Conservation (phyloP, 2,797 vertebrate species). For the Masticophis lateralis region DNA sequence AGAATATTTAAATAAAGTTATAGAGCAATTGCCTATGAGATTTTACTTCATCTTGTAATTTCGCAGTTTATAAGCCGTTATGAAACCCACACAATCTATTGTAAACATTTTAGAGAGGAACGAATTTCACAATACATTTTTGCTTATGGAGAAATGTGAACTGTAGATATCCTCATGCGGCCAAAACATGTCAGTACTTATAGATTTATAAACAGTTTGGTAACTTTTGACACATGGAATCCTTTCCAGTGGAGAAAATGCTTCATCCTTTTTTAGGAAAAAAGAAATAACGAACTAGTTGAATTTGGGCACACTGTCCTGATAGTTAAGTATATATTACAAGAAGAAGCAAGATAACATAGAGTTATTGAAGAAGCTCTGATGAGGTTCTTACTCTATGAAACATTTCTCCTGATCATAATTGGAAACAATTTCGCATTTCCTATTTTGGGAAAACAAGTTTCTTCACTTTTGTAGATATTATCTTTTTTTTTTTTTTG, state of each 20-base stretch:
- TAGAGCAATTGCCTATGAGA: background rate
- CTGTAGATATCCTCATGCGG: background rate
- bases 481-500: too few species aligned
- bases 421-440: background rate
- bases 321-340: background rate
- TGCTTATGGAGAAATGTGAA: background rate
- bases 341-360: background rate
- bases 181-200: background rate
- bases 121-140: constrained; percentile 2
- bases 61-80: background rate
- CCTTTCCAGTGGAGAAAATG: background rate
- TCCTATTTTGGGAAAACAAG: background rate
- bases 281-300: background rate
- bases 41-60: background rate
- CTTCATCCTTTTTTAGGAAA: background rate
- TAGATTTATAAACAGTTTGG: background rate
- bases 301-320: background rate
- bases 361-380: background rate
- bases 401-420: background rate
- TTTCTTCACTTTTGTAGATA: background rate
- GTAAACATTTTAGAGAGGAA: background rate
- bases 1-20: background rate
- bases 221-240: background rate
- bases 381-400: background rate
- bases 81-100: background rate